These are phyloP conservation scores for Amphipyra berbera DNA, from an alignment of 2,888 invertebrate species.

Conservation along the genomic window DNA sequence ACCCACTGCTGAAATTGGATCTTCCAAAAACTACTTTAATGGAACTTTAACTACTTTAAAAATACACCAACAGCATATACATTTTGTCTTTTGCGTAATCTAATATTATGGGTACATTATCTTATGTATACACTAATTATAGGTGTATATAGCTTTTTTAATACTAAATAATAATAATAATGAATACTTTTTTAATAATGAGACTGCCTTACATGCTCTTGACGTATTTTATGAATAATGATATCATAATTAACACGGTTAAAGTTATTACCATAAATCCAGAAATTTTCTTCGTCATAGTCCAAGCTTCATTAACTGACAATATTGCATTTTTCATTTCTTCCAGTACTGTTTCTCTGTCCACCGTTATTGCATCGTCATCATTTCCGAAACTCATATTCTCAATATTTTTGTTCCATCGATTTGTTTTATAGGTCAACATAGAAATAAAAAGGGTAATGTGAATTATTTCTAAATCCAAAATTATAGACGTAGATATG, in stretches of 20 bases:
- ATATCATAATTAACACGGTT: background rate
- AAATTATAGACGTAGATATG: constrained; percentile 18
- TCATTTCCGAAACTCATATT: constrained; percentile 22
- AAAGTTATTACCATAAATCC: constrained; percentile 28
- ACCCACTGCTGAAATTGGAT: no score
- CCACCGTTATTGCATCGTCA: constrained; percentile 16
- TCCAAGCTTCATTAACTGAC: constrained; percentile 33
- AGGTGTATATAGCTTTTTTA: no score
- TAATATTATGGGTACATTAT: no score
- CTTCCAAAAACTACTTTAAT: no score
- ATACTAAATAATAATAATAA: no score
- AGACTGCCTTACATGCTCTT: no score
- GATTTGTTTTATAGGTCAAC: constrained; percentile 29
- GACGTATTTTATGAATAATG: no score
- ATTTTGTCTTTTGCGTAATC: no score
- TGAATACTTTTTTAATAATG: no score
- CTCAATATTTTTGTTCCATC: constrained; percentile 28
- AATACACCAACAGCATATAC: no score
- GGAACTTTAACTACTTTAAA: no score
- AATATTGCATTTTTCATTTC: constrained; percentile 12
- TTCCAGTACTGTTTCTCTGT: constrained; percentile 17
- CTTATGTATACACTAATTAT: no score
- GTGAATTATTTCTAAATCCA: constrained; percentile 41
- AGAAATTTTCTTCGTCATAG: constrained; percentile 17
- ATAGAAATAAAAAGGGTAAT: constrained; percentile 15